Base-by-base conservation (phyloP, 2,888 invertebrate species). In the Euproctis similis region DNA sequence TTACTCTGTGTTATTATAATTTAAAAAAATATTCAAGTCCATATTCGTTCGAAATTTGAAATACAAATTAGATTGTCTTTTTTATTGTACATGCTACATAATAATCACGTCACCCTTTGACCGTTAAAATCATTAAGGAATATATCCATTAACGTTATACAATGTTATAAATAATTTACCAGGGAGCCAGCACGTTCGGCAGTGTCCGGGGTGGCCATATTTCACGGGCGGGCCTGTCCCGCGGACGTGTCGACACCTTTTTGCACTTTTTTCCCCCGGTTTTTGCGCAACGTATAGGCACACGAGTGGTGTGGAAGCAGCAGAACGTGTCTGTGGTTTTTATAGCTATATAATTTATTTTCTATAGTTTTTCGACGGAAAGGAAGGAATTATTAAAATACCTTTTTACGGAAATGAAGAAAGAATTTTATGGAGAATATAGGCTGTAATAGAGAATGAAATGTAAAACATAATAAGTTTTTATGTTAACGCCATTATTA, bases 221-320 rank as follows among this genome's bases (percentile, higher is more conserved):
- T 61, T 78, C 59, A 76, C 61, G 44, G 48, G 56, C 46, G 56
- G 57, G 53, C 48, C 46, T 51, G 48, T 54, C 49, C 46, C 39
- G 42, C 38, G 54, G 53, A 60, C 68, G 60, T 56, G 72, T 71
- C 61, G 60, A 54, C 68, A 65, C 59, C 55, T 61, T 68, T 69
- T 63, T 69, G 45, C 34, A 30, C 36, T 49, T 47, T 45, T 47
- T 42, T 53, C 47, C 50, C 36, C 39, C 42, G 53, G 52, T 57
- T 58, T 55, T 48, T 43, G 36, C 42, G 46, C 38, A 47, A 56
- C 43, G 61, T 49, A 60, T 59, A 51, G 58, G 53, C 55, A 47
- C 36, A 41, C 36, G 45, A 45, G 35, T 21, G 23, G 23, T 39
- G 44, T 4, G 42, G 10, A 8, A 10, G 21, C 10, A 61, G n/a